phyloP scores from a whole-genome alignment of 1,140 invertebrate species.

The Drosophila ananassae region DNA sequence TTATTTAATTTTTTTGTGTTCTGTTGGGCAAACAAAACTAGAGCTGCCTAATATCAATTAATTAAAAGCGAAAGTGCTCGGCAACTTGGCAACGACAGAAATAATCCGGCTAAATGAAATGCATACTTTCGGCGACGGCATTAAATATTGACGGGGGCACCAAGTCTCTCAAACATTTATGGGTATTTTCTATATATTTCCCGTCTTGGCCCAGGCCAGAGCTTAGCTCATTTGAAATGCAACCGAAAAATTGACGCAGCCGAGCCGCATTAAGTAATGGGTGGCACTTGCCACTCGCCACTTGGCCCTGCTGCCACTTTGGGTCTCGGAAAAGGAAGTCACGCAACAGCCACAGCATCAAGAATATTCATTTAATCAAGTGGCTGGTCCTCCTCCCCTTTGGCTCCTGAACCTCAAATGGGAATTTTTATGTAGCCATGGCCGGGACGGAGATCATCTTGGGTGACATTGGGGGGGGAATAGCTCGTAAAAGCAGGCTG shows the following conservation, averaged over 20 bases:
- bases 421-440: conserved; percentile 29
- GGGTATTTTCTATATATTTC: conserved; percentile 17
- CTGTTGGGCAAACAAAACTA: conserved; percentile 33
- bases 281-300: conserved; percentile 14
- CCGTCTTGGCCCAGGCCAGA: conserved; percentile 3
- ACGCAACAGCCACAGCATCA: conserved; percentile 32
- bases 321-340: conserved; percentile 23
- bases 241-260: conserved; percentile 74
- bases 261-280: conserved; percentile 69
- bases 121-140: conserved; percentile 41
- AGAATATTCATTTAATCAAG: conserved; percentile 59
- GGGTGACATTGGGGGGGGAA: conserved; percentile 16
- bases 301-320: no score
- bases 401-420: conserved; percentile 9
- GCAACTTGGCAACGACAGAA: conserved; percentile 22
- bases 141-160: conserved; percentile 62
- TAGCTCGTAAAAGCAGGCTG: conserved; percentile 42
- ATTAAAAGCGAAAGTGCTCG: conserved; percentile 69
- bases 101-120: conserved; percentile 24
- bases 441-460: conserved; percentile 6
- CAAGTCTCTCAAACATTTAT: conserved; percentile 66
- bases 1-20: background rate
- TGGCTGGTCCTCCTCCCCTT: conserved; percentile 2
- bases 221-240: conserved; percentile 69
- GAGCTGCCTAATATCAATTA: conserved; percentile 60